Percentiles rank a stretch among this genome's conserved stretches.
These are phyloP conservation scores for Gephyroberyx darwinii DNA, from an alignment of 2,797 vertebrate genomes.

Conservation along the genomic window DNA sequence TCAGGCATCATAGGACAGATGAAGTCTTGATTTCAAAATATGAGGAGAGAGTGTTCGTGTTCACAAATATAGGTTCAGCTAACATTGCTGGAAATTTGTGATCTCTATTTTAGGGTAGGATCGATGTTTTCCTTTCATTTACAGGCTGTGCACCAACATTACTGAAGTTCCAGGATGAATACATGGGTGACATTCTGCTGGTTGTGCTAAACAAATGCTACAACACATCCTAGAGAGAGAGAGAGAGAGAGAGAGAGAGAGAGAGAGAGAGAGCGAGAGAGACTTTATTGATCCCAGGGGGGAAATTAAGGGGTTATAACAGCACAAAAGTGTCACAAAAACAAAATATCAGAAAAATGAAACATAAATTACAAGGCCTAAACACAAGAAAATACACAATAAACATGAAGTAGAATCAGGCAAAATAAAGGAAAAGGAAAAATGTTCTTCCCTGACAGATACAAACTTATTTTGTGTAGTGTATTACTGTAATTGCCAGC, in stretches of 20 bases:
- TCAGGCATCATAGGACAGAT: neutral
- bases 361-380: too few relatives aligned
- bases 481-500: constrained; percentile 78
- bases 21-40: neutral
- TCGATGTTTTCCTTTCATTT: neutral
- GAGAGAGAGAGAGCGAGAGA: too few relatives aligned
- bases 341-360: too few relatives aligned
- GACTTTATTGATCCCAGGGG: too few relatives aligned
- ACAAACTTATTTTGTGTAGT: too few relatives aligned
- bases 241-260: neutral
- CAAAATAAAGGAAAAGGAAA: neutral
- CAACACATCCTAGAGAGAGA: neutral
- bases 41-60: neutral
- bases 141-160: neutral
- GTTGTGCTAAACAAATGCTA: neutral
- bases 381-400: too few relatives aligned
- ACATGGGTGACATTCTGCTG: neutral
- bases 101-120: neutral
- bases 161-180: neutral
- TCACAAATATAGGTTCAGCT: neutral
- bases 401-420: too few relatives aligned
- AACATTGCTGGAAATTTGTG: neutral
- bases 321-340: too few relatives aligned
- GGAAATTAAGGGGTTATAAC: too few relatives aligned
- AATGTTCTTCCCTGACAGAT: neutral